phyloP scores from a whole-genome alignment of 2,113 vertebrate species.

The Orcinus orca region DNA sequence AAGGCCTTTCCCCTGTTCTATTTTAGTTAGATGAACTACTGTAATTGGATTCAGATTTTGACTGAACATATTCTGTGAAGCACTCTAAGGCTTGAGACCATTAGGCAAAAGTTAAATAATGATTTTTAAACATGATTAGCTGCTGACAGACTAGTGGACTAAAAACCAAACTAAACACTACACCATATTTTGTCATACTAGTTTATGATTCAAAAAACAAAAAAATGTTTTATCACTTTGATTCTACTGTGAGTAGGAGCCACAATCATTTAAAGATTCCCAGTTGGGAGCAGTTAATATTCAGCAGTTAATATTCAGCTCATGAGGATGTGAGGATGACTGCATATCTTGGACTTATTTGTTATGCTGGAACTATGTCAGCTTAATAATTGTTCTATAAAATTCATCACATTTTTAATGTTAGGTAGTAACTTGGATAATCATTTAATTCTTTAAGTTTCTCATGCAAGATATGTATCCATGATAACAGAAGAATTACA shows the following conservation, averaged over 20 bases:
- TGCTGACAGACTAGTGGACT: background rate
- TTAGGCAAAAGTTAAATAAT: slow-evolving; percentile 15
- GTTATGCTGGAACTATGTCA: slow-evolving; percentile 24
- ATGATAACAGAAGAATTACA: background rate
- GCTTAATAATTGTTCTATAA: background rate
- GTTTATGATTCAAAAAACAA: background rate
- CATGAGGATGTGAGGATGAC: background rate
- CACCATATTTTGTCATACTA: background rate
- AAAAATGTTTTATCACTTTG: background rate
- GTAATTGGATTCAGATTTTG: slow-evolving; percentile 42
- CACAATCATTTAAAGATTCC: slow-evolving; percentile 19
- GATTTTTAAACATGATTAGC: slow-evolving; percentile 41
- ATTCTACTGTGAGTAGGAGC: background rate
- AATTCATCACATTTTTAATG: slow-evolving; percentile 11
- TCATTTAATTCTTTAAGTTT: slow-evolving; percentile 2
- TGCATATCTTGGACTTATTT: background rate
- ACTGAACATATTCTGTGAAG: background rate
- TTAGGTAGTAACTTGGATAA: background rate
- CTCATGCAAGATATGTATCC: background rate
- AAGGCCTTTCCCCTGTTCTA: background rate
- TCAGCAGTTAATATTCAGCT: background rate
- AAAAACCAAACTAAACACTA: background rate
- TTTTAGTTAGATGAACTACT: slow-evolving; percentile 24
- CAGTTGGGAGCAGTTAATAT: background rate
- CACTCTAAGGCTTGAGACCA: background rate